These are phyloP conservation scores for Drosophila rhopaloa DNA, from an alignment of 1,140 invertebrate species.

Conservation along the genomic window DNA sequence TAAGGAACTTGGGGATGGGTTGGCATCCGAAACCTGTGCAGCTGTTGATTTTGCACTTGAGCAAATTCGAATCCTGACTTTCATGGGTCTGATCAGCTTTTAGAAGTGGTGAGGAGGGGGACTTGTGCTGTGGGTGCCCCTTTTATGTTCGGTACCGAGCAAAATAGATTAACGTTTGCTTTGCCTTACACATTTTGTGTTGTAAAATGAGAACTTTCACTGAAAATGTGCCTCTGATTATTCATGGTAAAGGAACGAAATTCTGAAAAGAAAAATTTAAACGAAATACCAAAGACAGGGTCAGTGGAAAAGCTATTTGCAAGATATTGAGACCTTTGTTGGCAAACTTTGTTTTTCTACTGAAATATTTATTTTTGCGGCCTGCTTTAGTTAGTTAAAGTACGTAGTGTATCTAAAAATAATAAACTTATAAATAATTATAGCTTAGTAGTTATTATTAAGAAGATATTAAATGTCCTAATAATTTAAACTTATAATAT, in stretches of 20 bases:
- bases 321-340: no score
- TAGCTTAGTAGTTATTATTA: no score
- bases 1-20: background rate
- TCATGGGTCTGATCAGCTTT: constrained; percentile 18
- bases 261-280: background rate
- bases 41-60: constrained; percentile 65
- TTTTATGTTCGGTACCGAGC: constrained; percentile 17
- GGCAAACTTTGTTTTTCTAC: no score
- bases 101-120: background rate
- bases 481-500: no score
- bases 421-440: no score
- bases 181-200: constrained; percentile 7
- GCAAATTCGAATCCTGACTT: constrained; percentile 59
- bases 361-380: no score
- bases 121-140: background rate
- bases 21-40: constrained; percentile 35
- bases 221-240: background rate
- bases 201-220: constrained; percentile 9
- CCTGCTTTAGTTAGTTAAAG: no score
- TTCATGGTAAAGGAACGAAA: background rate
- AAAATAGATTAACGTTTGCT: constrained; percentile 18
- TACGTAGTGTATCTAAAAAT: no score
- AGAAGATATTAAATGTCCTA: no score
- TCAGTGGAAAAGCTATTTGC: no score
- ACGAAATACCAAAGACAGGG: background rate